Conservation (phyloP, 2,888 invertebrate genomes). For the Tolmerus cingulatus region DNA sequence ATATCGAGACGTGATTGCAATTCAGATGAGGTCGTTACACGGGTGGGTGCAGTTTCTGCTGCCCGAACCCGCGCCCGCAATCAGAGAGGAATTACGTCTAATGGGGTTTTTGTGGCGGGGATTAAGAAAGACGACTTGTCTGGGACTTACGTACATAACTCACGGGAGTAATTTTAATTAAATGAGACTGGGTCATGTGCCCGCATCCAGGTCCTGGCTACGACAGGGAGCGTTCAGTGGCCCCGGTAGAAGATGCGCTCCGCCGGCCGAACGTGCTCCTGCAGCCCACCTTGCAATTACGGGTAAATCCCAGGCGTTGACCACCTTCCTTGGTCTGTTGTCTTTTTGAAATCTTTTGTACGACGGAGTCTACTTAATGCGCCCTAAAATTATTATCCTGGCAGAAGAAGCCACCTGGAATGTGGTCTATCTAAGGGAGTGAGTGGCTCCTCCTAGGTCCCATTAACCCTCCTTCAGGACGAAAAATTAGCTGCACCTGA, state of each 20-base stretch:
- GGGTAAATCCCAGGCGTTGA: background rate
- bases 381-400: background rate
- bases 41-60: background rate
- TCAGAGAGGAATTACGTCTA: conserved; percentile 12
- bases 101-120: background rate
- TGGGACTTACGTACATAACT: background rate
- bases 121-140: background rate
- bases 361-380: background rate
- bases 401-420: background rate
- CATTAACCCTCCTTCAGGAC: background rate
- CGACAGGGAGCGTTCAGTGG: conserved; percentile 1
- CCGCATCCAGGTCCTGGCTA: background rate
- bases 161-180: conserved; percentile 9
- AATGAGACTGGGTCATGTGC: conserved; percentile 4
- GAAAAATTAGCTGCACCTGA: conserved; percentile 10
- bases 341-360: background rate
- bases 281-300: background rate
- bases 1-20: conserved; percentile 28
- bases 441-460: background rate
- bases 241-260: background rate
- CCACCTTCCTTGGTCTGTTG: background rate
- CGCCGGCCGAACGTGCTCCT: background rate
- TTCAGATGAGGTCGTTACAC: conserved; percentile 22
- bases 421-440: background rate
- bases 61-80: background rate